Base-by-base conservation (phyloP, 2,888 invertebrate genomes). In the Rotaria macrura region DNA sequence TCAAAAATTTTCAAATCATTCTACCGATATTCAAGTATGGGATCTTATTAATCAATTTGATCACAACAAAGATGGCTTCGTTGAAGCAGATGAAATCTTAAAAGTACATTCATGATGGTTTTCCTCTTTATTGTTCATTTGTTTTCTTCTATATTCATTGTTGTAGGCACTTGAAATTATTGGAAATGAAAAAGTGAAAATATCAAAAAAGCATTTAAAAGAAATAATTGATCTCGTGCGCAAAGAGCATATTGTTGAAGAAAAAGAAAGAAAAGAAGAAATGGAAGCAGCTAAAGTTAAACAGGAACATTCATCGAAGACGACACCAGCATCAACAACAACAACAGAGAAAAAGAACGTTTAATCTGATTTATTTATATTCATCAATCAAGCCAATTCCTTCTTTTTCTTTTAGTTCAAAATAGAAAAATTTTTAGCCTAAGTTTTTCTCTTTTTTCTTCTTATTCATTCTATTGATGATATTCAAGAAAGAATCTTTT, bases 211-310 rank as follows among this genome's bases (percentile, higher is more conserved):
- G 20, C 79, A 79, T 79, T 40, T 79, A 4, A 79, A 79, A 79
- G 43, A 79, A 79, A 79, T 79, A 1, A 79, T 79, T n/a, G 43
- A 79, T 43, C n/a, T 79, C 2, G 43, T 79, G 14, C 40, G 79
- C 25, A 79, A 79, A 43, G 79, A 79, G 43, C 43, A 79, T n/a
- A 79, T 79, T 17, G n/a, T 79, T n/a, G 79, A 79, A 79, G 79
- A 79, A 43, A 79, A 79, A 43, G 79, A 79, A 25, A 79, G n/a
- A 17, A 40, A 79, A 40, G 79, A 79, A 43, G 79, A 79, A 79
- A n/a, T 25, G 40, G 43, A n/a, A n/a, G n/a, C 25, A n/a, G 40
- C 79, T 3, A 79, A 79, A 79, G 23, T 25, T 25, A 79, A 79
- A n/a, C 65, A 79, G 43, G 43, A 79, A 25, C 0, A 4, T 12